Evolutionary conservation across 2,888 invertebrate species (phyloP).

Genomic region (Andrena trimmerana): DNA sequence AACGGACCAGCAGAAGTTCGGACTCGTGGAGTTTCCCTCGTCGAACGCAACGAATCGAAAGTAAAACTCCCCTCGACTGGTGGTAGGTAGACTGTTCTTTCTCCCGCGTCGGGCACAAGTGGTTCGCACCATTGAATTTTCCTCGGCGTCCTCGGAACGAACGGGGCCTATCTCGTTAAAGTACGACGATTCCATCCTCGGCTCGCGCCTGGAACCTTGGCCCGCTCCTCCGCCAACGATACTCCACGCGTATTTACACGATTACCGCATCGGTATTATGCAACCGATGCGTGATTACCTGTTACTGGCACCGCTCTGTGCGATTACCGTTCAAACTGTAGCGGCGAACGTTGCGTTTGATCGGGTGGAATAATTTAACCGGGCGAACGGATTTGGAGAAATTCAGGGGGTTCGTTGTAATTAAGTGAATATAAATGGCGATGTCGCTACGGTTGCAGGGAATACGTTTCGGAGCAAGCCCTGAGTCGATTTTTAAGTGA

Average conservation of each 20-base stretch:
- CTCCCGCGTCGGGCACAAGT: conserved; percentile 7
- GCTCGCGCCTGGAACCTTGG: background rate
- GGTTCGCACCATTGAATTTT: conserved; percentile 23
- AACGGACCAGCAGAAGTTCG: conserved; percentile 23
- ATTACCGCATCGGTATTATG: background rate
- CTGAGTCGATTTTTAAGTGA: no score
- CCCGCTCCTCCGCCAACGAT: background rate
- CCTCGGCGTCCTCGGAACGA: conserved; percentile 25
- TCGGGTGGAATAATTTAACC: conserved; percentile 15
- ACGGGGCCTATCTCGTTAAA: conserved; percentile 9
- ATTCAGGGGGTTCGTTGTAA: background rate
- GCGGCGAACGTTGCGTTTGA: conserved; percentile 17
- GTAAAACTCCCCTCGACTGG: conserved; percentile 41
- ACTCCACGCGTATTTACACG: background rate
- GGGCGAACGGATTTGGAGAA: conserved; percentile 12
- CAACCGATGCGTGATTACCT: conserved; percentile 36
- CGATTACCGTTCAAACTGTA: conserved; percentile 14
- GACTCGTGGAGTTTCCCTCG: conserved; percentile 17
- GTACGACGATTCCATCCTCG: background rate
- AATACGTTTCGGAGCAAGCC: no score
- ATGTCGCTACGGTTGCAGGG: no score
- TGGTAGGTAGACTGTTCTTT: conserved; percentile 10
- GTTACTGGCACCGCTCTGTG: conserved; percentile 1
- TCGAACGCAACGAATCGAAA: conserved; percentile 37
- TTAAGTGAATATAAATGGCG: background rate